Evolutionary conservation across 2,888 invertebrate genomes (phyloP).

Genomic region (Bibio marci): DNA sequence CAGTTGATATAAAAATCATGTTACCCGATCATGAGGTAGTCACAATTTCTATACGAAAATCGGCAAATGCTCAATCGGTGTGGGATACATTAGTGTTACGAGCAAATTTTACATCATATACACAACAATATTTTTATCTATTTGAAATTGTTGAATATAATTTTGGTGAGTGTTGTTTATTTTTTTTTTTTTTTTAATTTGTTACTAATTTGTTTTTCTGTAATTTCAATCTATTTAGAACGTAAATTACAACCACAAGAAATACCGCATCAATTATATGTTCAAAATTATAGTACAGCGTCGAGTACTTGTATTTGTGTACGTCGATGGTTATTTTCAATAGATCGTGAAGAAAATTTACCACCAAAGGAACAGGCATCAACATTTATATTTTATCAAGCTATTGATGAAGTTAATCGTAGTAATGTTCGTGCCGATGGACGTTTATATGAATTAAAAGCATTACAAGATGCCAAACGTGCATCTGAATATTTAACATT

Average conservation of each 20-base stretch:
- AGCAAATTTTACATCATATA: slow-evolving; percentile 61
- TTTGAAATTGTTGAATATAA: slow-evolving; percentile 96
- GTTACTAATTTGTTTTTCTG: neutral
- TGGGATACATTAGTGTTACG: slow-evolving; percentile 75
- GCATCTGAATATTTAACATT: slow-evolving; percentile 72
- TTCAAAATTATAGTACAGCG: slow-evolving; percentile 97
- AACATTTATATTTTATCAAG: slow-evolving; percentile 81
- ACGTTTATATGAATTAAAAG: slow-evolving; percentile 88
- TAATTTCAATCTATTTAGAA: slow-evolving; percentile 30
- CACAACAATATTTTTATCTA: slow-evolving; percentile 81
- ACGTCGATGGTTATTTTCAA: slow-evolving; percentile 72
- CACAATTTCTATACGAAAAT: slow-evolving; percentile 74
- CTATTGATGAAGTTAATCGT: slow-evolving; percentile 88
- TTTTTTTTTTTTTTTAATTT: slow-evolving; percentile 1
- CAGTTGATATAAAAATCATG: slow-evolving; percentile 61
- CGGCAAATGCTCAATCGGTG: slow-evolving; percentile 79
- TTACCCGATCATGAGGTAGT: slow-evolving; percentile 84
- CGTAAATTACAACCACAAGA: slow-evolving; percentile 85
- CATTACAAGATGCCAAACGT: slow-evolving; percentile 77
- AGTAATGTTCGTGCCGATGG: slow-evolving; percentile 82
- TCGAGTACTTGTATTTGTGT: slow-evolving; percentile 86
- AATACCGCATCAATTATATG: slow-evolving; percentile 93
- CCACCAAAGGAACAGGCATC: slow-evolving; percentile 54
- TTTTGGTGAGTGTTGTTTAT: slow-evolving; percentile 52
- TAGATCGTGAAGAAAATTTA: slow-evolving; percentile 47